phyloP scores from a whole-genome alignment of 2,113 vertebrate species.

The Python bivittatus region DNA sequence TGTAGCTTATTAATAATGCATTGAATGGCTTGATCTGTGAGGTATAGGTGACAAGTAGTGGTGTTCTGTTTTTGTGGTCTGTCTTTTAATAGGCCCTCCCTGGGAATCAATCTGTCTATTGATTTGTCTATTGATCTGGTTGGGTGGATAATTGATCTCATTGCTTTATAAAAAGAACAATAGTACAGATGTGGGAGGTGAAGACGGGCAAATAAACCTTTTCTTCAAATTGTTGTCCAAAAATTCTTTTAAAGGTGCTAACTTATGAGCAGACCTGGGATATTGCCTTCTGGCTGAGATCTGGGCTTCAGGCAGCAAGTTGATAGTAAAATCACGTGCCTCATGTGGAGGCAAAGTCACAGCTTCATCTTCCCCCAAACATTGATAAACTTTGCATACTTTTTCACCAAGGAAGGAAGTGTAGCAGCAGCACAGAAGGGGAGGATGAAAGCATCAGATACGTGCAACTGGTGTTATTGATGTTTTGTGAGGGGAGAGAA shows the following conservation, averaged over 20 bases:
- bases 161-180: background rate
- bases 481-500: background rate
- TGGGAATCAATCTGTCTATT: background rate
- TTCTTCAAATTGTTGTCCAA: background rate
- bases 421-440: background rate
- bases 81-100: background rate
- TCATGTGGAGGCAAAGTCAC: background rate
- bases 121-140: background rate
- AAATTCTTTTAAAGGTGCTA: background rate
- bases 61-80: background rate
- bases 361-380: background rate
- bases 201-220: background rate
- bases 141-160: background rate
- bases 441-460: background rate
- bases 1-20: background rate
- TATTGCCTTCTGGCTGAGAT: background rate
- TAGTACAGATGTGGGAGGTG: background rate
- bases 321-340: background rate
- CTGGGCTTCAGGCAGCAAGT: background rate
- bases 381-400: background rate
- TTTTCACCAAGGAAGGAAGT: background rate
- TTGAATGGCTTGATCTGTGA: background rate
- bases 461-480: background rate
- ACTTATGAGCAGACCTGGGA: background rate
- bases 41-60: background rate